Percentiles rank a stretch among this genome's conserved stretches.
phyloP scores from a whole-genome alignment of 2,113 vertebrate species.

The Eulemur macaco region DNA sequence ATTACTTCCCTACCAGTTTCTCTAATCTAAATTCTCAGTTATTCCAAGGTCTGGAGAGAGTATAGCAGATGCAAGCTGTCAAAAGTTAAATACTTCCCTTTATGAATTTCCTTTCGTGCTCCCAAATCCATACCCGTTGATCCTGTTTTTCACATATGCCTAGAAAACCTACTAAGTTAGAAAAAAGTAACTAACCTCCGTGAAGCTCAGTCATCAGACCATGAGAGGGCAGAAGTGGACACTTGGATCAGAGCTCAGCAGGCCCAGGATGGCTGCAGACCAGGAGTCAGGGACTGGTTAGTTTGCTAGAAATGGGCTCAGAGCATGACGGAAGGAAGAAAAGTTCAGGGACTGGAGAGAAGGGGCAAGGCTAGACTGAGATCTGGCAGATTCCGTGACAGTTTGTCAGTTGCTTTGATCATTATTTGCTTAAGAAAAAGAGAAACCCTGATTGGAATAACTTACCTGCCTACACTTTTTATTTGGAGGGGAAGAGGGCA shows the following conservation, averaged over 20 bases:
- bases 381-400: conserved; percentile 71
- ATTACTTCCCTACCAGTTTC: conserved; percentile 25
- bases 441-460: conserved; percentile 25
- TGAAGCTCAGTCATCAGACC: conserved; percentile 21
- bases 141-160: not conserved
- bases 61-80: not conserved
- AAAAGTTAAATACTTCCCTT: conserved; percentile 25
- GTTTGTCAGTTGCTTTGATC: conserved; percentile 77
- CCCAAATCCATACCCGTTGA: not conserved
- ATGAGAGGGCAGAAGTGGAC: not conserved
- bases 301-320: not conserved
- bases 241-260: not conserved
- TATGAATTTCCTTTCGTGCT: not conserved
- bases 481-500: not conserved
- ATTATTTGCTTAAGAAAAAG: conserved; percentile 33
- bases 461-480: not conserved
- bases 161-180: not conserved
- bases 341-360: not conserved
- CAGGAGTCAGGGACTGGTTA: not conserved
- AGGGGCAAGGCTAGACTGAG: not conserved
- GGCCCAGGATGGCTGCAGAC: not conserved
- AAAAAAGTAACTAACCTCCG: conserved; percentile 57
- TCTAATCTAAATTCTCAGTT: conserved; percentile 29
- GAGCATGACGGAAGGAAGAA: not conserved
- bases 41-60: not conserved